These are phyloP conservation scores for Saccostrea glomerata DNA, from an alignment of 1,140 invertebrate species.

Conservation along the genomic window DNA sequence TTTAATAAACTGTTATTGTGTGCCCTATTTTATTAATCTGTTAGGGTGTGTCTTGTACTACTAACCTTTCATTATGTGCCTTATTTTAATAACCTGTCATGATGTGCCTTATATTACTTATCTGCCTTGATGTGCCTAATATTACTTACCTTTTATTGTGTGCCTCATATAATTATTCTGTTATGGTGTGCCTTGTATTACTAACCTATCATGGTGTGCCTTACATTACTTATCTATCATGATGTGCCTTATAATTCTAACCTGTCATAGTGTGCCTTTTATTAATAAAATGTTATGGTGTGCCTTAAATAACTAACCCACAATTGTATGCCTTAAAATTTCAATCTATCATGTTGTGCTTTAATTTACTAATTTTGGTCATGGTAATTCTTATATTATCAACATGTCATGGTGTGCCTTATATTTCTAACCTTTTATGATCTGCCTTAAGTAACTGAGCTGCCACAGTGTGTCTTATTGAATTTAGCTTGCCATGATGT, in stretches of 20 bases:
- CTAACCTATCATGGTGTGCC: no score
- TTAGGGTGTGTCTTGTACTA: slow-evolving; percentile 71
- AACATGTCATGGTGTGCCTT: no score
- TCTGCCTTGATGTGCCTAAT: neutral
- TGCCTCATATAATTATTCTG: slow-evolving; percentile 62
- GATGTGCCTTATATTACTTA: slow-evolving; percentile 61
- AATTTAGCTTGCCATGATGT: slow-evolving; percentile 63
- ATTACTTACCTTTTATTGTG: slow-evolving; percentile 69
- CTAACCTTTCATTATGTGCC: slow-evolving; percentile 21
- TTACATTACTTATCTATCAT: no score
- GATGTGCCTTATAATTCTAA: slow-evolving; percentile 24
- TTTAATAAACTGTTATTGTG: no score
- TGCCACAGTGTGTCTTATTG: no score
- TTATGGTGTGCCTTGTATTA: no score
- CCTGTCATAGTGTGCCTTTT: slow-evolving; percentile 73
- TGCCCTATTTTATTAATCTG: slow-evolving; percentile 58
- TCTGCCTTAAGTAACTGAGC: slow-evolving; percentile 64
- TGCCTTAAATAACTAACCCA: no score
- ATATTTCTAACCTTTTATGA: slow-evolving; percentile 59
- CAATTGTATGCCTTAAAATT: no score
- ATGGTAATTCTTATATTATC: no score
- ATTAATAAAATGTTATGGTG: slow-evolving; percentile 46
- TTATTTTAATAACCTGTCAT: slow-evolving; percentile 68
- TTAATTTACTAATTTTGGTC: no score
- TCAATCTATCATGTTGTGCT: no score